Evolutionary conservation across 2,888 invertebrate species (phyloP), one percentile per base, ranked within the genome.

Genomic region (Lasioglossum leucozonium): DNA sequence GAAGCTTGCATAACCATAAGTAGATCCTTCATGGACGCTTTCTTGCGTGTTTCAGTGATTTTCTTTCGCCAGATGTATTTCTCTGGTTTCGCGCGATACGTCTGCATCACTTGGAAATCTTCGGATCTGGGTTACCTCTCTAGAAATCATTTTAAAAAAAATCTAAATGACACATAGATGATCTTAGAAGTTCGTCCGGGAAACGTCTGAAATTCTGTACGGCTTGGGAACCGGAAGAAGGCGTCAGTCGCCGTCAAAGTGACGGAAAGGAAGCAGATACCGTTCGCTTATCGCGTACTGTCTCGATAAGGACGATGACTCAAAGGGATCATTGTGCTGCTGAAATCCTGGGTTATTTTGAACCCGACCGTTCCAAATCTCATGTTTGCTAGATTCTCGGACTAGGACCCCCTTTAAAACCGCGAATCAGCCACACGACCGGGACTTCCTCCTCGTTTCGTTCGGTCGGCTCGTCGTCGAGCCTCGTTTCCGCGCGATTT

Each of bases 181-280:
- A 2, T 72, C 26, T n/a, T 16, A 30, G 55, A 55, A 34, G 72
- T 77, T 58, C 30, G 2, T 30, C 77, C 18, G 34, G 26, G n/a
- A 8, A 10, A 58, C 13, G 58, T 44, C n/a, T 69, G 8, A 73
- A 71, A 42, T 47, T 72, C 18, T 2, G 55, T 67, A 82, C 40
- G 18, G 26, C 67, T 72, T 37, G 18, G 42, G 72, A 75, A 26
- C 69, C 75, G 81, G 77, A 82, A 81, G 62, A 47, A 79, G 65
- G 55, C 73, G 79, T 82, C 40, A 22, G 74, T n/a, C 51, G 58
- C 22, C 65, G 79, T 82, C 83, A 82, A 82, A 86, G 86, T 86
- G 86, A 67, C 69, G 78, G 76, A 77, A 81, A 77, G 88, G 86
- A 90, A 86, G 82, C 78, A 88, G 88, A 89, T 89, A 67, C 11